A percentile compares a stretch with the other conserved stretches of the same genome.
Evolutionary conservation across 23 tunicate genomes (phyloP).

Genomic region (Aplidium turbinatum): DNA sequence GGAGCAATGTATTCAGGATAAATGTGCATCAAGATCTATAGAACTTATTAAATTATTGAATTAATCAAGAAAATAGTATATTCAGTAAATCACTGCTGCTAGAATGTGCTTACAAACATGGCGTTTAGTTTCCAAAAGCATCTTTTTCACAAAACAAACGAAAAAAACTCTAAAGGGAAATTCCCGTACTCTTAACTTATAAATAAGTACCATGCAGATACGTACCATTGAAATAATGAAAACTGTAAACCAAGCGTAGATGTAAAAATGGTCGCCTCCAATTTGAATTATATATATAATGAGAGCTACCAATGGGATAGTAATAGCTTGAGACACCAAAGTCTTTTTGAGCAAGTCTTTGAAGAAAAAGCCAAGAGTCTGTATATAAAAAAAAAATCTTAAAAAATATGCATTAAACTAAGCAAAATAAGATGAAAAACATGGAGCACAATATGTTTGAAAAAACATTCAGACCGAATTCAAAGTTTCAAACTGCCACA

Average conservation of each 20-base stretch:
- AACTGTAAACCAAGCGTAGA: conserved; percentile 85
- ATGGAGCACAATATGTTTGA: too few relatives aligned
- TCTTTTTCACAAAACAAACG: too few relatives aligned
- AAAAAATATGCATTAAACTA: not conserved
- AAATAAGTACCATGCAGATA: not conserved
- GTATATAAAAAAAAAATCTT: not conserved
- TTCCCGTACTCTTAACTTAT: too few relatives aligned
- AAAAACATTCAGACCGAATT: too few relatives aligned
- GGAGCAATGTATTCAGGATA: conserved; percentile 99
- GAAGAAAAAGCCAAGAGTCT: conserved; percentile 83
- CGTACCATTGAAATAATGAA: conserved; percentile 77
- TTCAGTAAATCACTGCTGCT: too few relatives aligned
- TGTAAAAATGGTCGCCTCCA: conserved; percentile 91
- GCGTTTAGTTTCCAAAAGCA: too few relatives aligned
- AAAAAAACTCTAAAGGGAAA: too few relatives aligned
- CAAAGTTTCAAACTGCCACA: too few relatives aligned
- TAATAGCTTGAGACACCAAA: conserved; percentile 54
- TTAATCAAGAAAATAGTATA: too few relatives aligned
- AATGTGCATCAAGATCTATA: conserved; percentile 71
- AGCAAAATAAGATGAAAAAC: too few relatives aligned
- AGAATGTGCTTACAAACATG: too few relatives aligned
- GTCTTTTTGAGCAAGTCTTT: conserved; percentile 78
- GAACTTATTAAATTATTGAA: too few relatives aligned
- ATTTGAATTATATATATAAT: conserved; percentile 74
- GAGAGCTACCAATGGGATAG: conserved; percentile 68